A percentile compares a stretch with the other conserved stretches of the same genome.
Evolutionary conservation across 2,888 invertebrate species (phyloP).

Genomic region (Ochropacha duplaris): DNA sequence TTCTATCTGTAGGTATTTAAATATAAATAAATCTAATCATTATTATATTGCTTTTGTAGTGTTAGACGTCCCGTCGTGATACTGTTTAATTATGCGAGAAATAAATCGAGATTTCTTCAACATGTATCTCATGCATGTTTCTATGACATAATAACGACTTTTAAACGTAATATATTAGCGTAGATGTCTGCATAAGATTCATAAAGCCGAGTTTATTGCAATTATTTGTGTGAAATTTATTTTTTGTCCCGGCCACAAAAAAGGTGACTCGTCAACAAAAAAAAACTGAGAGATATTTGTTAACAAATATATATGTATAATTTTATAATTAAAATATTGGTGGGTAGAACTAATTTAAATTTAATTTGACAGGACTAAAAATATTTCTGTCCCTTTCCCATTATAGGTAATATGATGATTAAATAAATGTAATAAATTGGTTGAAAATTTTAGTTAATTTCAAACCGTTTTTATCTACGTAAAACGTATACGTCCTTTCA

Average conservation of each 20-base stretch:
- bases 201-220: constrained; percentile 17
- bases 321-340: too few species aligned
- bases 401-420: too few species aligned
- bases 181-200: constrained; percentile 17
- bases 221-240: constrained; percentile 13
- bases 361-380: too few species aligned
- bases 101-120: constrained; percentile 17
- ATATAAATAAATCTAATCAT: neutral
- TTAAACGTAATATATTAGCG: constrained; percentile 34
- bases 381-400: too few species aligned
- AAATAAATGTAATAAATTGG: too few species aligned
- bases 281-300: neutral
- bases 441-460: too few species aligned
- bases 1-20: neutral
- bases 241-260: neutral
- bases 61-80: constrained; percentile 26
- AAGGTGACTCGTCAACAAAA: neutral
- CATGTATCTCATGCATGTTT: constrained; percentile 11
- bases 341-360: too few species aligned
- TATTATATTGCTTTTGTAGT: neutral
- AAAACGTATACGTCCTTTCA: too few species aligned
- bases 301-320: too few species aligned
- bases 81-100: constrained; percentile 11
- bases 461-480: too few species aligned
- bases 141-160: constrained; percentile 23